These are phyloP conservation scores for Ornithoptera alexandrae DNA, from an alignment of 2,888 invertebrate species.

Conservation along the genomic window DNA sequence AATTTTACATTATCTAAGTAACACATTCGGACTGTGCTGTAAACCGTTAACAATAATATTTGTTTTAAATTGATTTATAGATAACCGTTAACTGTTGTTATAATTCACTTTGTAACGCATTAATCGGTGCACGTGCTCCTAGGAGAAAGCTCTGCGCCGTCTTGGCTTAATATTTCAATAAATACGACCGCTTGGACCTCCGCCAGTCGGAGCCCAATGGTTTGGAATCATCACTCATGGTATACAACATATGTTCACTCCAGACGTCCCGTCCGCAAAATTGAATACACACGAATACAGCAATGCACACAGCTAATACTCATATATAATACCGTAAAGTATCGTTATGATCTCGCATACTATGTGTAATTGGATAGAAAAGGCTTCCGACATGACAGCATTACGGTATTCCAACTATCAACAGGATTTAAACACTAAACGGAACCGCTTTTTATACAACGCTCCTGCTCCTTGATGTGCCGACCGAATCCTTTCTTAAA, in stretches of 20 bases:
- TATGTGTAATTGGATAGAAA: conserved; percentile 23
- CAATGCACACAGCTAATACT: conserved; percentile 17
- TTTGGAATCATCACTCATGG: conserved; percentile 41
- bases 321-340: not conserved
- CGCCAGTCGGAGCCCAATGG: conserved; percentile 54
- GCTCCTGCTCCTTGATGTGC: conserved; percentile 35
- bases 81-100: not conserved
- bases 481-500: conserved; percentile 42
- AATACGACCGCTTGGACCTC: conserved; percentile 67
- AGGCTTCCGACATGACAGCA: conserved; percentile 8
- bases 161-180: conserved; percentile 79
- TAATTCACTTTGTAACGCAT: conserved; percentile 13
- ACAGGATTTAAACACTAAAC: conserved; percentile 30
- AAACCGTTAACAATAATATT: no score
- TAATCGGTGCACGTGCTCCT: conserved; percentile 46
- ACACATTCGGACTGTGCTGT: no score
- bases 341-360: conserved; percentile 18
- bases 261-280: conserved; percentile 29
- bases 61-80: not conserved
- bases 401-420: not conserved
- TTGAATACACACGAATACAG: conserved; percentile 17
- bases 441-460: conserved; percentile 34
- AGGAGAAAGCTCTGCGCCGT: conserved; percentile 67
- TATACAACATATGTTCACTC: conserved; percentile 36
- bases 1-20: no score